phyloP scores from a whole-genome alignment of 64 coral and sea anemone genomes.

The Montipora foliosa region DNA sequence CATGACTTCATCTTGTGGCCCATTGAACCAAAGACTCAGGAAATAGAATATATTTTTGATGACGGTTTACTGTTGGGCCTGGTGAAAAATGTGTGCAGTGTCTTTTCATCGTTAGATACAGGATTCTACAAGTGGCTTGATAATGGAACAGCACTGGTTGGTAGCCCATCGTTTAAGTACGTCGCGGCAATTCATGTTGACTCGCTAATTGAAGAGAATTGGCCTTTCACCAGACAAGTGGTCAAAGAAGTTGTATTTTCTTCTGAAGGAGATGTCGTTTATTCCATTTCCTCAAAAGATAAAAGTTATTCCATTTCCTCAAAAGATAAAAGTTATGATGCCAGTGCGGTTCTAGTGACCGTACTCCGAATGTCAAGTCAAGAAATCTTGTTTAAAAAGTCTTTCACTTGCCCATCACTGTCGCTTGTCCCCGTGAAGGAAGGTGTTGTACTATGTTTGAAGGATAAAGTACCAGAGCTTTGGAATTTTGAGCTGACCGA shows the following conservation, averaged over 20 bases:
- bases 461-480: neutral
- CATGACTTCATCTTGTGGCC: too few species aligned
- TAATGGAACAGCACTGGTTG: neutral
- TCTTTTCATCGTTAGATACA: neutral
- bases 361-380: neutral
- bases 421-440: neutral
- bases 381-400: neutral
- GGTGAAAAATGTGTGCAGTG: neutral
- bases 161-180: neutral
- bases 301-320: too few species aligned
- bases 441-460: neutral
- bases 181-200: neutral
- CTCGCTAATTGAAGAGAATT: neutral
- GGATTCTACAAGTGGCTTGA: neutral
- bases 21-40: neutral
- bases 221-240: neutral
- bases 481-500: too few species aligned
- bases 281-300: neutral
- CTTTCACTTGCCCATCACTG: neutral
- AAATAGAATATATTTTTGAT: neutral
- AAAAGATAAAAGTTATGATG: too few species aligned
- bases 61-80: neutral
- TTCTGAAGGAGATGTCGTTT: neutral
- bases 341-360: neutral
- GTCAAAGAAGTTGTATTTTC: neutral